phyloP scores from a whole-genome alignment of 2,888 invertebrate genomes.

The Hetaerina titia region DNA sequence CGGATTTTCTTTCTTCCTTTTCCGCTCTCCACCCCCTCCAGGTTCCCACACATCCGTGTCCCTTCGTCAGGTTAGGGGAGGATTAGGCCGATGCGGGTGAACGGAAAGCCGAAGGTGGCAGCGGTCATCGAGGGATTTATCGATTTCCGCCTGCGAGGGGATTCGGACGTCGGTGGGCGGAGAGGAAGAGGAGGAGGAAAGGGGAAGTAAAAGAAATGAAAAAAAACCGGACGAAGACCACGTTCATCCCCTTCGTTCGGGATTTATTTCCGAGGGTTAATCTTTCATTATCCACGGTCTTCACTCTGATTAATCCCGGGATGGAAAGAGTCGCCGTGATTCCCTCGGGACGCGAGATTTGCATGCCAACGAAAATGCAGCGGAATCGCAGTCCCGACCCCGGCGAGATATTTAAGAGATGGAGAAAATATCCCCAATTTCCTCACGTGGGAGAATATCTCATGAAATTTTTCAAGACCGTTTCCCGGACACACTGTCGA shows the following conservation, averaged over 20 bases:
- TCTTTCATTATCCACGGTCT: neutral
- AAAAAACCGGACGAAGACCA: neutral
- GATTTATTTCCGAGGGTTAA: neutral
- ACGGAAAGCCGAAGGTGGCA: conserved; percentile 17
- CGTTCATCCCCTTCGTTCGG: neutral
- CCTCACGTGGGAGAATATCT: too few species aligned
- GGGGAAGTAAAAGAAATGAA: neutral
- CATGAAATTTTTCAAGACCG: too few species aligned
- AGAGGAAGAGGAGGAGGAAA: neutral
- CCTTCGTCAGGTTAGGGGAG: neutral
- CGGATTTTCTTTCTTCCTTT: neutral
- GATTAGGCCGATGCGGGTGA: neutral
- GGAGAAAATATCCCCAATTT: neutral
- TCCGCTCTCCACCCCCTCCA: neutral
- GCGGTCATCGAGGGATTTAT: conserved; percentile 3
- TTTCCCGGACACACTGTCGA: too few species aligned
- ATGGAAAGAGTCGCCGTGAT: neutral
- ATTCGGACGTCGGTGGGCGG: neutral
- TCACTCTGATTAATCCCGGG: neutral
- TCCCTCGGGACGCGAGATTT: neutral
- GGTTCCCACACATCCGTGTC: neutral
- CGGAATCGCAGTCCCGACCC: too few species aligned
- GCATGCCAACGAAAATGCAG: neutral
- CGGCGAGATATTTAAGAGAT: neutral
- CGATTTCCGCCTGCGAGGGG: neutral